Conservation (phyloP, 2,888 invertebrate species). For the Acrobasis repandana region DNA sequence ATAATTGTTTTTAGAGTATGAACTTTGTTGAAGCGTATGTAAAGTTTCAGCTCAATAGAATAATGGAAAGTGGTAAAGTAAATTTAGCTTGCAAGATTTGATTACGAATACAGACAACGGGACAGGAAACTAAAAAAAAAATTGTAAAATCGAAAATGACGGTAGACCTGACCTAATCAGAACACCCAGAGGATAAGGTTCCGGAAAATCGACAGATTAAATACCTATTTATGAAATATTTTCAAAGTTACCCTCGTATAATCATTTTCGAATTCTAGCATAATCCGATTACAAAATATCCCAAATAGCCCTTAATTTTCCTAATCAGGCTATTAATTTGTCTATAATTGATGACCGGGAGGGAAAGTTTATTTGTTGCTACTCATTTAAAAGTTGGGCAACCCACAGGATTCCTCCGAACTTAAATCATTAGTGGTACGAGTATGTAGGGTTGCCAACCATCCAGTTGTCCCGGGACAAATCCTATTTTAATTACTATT, state of each 20-base stretch:
- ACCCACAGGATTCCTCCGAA: constrained; percentile 25
- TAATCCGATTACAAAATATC: neutral
- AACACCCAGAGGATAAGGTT: no score
- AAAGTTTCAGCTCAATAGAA: no score
- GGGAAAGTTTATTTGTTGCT: constrained; percentile 12
- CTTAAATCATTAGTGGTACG: constrained; percentile 38
- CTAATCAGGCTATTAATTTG: constrained; percentile 12
- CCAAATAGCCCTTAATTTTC: constrained; percentile 5
- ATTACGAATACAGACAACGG: no score
- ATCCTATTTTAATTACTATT: neutral
- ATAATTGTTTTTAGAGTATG: no score
- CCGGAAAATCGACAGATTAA: no score
- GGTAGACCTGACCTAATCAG: no score
- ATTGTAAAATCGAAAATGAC: no score
- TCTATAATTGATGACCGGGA: constrained; percentile 12
- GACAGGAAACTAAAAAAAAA: no score
- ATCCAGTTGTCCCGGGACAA: neutral
- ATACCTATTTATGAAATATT: neutral
- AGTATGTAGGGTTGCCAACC: constrained; percentile 19
- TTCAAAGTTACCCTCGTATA: neutral
- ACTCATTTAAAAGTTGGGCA: constrained; percentile 12
- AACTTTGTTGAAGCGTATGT: no score
- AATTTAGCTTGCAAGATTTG: no score
- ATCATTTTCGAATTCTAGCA: neutral
- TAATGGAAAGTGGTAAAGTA: no score